Percentiles rank a stretch among this genome's conserved stretches.
Evolutionary conservation across 2,113 vertebrate species (phyloP).

Genomic region (Alectura lathami): DNA sequence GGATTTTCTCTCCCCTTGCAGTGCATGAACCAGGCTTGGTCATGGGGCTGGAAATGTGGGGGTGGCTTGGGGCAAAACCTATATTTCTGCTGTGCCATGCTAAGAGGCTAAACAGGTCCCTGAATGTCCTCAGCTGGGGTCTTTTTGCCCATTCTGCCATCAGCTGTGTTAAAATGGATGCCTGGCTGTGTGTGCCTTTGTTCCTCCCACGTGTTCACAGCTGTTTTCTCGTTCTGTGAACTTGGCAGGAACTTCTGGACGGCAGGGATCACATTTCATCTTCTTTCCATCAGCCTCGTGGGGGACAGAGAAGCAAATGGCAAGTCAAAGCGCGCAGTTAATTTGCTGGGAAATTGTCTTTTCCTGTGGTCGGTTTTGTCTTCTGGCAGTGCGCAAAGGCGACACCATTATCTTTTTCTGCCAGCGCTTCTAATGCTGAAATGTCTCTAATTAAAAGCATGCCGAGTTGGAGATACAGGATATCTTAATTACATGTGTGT

Average conservation of each 20-base stretch:
- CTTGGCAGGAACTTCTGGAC: not conserved
- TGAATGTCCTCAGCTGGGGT: not conserved
- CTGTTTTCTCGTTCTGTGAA: not conserved
- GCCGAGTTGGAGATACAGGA: not conserved
- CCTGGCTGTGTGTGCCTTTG: not conserved
- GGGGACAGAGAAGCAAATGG: not conserved
- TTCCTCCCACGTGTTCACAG: not conserved
- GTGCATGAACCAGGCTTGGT: not conserved
- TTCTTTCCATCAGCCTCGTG: not conserved
- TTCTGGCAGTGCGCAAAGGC: not conserved
- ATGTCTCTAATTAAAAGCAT: constrained; percentile 53
- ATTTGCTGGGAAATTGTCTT: not conserved
- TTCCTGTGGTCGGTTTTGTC: not conserved
- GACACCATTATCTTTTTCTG: constrained; percentile 37
- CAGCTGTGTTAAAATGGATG: not conserved
- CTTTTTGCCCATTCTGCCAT: not conserved
- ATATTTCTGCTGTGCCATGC: not conserved
- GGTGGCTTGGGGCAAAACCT: not conserved
- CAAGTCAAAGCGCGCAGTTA: not conserved
- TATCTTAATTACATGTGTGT: constrained; percentile 47
- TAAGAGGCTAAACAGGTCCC: not conserved
- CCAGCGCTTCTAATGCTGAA: not conserved
- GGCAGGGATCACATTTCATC: not conserved
- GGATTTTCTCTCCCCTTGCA: not conserved
- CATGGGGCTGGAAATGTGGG: not conserved